Evolutionary conservation across 2,797 vertebrate species (phyloP).

Genomic region (Limnodromus scolopaceus): DNA sequence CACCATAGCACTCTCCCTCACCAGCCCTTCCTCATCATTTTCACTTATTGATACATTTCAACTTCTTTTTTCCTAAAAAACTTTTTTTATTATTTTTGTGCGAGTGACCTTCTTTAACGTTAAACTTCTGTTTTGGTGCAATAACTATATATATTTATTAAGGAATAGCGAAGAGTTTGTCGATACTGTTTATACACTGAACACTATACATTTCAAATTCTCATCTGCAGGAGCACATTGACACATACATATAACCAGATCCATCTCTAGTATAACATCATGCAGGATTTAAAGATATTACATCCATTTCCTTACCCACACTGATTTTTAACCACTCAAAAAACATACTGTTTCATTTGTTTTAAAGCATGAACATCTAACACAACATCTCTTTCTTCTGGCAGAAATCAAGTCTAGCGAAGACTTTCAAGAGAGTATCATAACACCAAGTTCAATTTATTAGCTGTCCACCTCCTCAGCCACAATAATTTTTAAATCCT

Average conservation of each 20-base stretch:
- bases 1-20: background rate
- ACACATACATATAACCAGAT: background rate
- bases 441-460: background rate
- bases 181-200: background rate
- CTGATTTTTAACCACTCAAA: background rate
- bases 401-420: background rate
- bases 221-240: background rate
- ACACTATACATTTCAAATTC: background rate
- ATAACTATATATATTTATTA: background rate
- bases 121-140: background rate
- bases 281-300: background rate
- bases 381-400: background rate
- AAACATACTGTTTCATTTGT: background rate
- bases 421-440: background rate
- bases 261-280: background rate
- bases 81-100: background rate
- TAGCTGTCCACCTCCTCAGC: constrained; percentile 22
- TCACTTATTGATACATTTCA: background rate
- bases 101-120: background rate
- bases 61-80: background rate
- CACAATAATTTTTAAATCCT: constrained; percentile 24
- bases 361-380: background rate
- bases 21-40: background rate
- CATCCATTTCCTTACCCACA: background rate
- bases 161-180: background rate